Evolutionary conservation across 2,888 invertebrate species (phyloP).

Genomic region (Torymus aiolomorphi): DNA sequence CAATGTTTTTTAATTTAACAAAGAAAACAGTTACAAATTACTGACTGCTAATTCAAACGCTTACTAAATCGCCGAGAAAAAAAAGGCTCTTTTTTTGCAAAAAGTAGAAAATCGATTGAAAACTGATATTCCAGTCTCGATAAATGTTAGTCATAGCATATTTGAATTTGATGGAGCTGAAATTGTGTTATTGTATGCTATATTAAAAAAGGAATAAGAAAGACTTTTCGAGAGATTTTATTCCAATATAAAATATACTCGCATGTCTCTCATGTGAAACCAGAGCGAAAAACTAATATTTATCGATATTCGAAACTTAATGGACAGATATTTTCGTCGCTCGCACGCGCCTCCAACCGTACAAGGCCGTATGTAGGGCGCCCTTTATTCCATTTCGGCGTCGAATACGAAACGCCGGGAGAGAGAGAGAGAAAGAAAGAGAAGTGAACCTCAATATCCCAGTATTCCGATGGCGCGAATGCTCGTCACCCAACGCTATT

Average conservation of each 20-base stretch:
- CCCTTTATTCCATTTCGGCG: background rate
- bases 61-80: no score
- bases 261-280: background rate
- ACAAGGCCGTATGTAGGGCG: background rate
- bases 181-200: background rate
- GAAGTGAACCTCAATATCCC: conserved; percentile 17
- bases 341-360: background rate
- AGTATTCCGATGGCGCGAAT: background rate
- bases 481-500: conserved; percentile 15
- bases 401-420: conserved; percentile 9
- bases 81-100: no score
- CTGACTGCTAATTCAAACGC: no score
- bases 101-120: no score
- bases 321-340: background rate
- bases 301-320: conserved; percentile 21
- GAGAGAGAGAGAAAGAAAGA: background rate
- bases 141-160: no score
- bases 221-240: background rate
- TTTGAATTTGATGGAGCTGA: no score
- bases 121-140: no score
- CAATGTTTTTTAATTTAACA: no score
- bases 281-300: conserved; percentile 8
- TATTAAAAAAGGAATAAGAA: background rate
- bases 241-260: background rate
- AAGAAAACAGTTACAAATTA: no score